A percentile compares a stretch with the other conserved stretches of the same genome.
These are phyloP conservation scores for Falco columbarius DNA, from an alignment of 2,797 vertebrate genomes.

Conservation along the genomic window DNA sequence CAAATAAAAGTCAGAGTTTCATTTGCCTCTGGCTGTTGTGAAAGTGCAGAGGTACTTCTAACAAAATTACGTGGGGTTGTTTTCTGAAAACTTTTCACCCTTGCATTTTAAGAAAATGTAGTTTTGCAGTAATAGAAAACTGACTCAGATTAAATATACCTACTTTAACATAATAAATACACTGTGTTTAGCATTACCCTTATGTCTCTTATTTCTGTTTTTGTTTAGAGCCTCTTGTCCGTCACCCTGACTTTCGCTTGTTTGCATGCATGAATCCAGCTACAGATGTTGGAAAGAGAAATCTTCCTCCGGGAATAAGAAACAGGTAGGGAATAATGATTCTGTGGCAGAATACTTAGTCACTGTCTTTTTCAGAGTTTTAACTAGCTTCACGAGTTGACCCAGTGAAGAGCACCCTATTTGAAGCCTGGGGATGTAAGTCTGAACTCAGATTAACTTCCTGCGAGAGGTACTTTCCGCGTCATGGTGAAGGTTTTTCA, in stretches of 20 bases:
- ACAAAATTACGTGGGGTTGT: neutral
- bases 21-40: neutral
- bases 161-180: neutral
- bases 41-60: neutral
- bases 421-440: neutral
- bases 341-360: neutral
- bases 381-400: neutral
- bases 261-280: slow-evolving; percentile 99
- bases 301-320: slow-evolving; percentile 94
- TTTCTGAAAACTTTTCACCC: neutral
- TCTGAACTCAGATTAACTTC: neutral
- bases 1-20: neutral
- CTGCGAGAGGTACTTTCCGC: neutral
- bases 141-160: neutral
- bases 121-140: neutral
- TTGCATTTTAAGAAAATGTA: neutral
- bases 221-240: slow-evolving; percentile 86
- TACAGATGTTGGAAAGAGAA: slow-evolving; percentile 96
- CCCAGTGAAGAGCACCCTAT: neutral
- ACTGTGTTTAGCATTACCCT: neutral
- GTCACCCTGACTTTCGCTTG: slow-evolving; percentile 91
- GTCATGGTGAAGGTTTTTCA: neutral
- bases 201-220: neutral
- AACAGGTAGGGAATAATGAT: slow-evolving; percentile 83
- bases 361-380: neutral